Base-by-base conservation (phyloP, 2,113 vertebrate species). In the Pachycephala philippinensis region DNA sequence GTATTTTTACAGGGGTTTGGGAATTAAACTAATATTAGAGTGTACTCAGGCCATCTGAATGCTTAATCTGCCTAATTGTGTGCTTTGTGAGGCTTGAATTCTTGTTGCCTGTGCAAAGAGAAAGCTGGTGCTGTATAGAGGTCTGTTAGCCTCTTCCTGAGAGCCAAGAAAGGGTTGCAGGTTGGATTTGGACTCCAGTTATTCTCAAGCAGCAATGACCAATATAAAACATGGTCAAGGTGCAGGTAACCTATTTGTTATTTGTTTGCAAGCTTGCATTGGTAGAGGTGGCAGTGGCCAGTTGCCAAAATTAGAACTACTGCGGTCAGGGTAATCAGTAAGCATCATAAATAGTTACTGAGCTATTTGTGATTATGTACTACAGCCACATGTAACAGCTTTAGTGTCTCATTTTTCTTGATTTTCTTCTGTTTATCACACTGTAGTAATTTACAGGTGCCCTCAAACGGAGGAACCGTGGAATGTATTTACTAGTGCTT, bases 361-460 rank as follows among this genome's bases (percentile, higher is more conserved):
- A 87, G 49, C 54, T 82, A 13, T n/a, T 79, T 1, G 0, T 69
- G 39, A 52, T 54, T 59, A 50, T 66, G n/a, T 93, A 54, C 37
- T 66, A 6, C 39, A 78, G 72, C 47, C 44, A 60, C 57, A 15
- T 8, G 17, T 6, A 80, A 42, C 18, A 89, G 70, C 65, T 70
- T 23, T 26, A 81, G 11, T 53, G 24, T 57, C 39, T 88, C 23
- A 8, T 76, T 75, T 63, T 72, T 88, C 64, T 74, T 63, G 13
- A 49, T 80, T 54, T 52, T n/a, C 87, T 93, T 95, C 31, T 85
- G 35, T 87, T 85, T 72, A 89, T 94, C 84, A 60, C 65, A 37
- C 83, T 95, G 82, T 90, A 86, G 59, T 79, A 78, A 96, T 90
- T 78, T 91, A 53, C 92, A 91, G 72, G 49, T 68, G 80, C 57